Evolutionary conservation across 2,797 vertebrate species (phyloP), one percentile per base, ranked within the genome.

Genomic region (Novumbra hubbsi): DNA sequence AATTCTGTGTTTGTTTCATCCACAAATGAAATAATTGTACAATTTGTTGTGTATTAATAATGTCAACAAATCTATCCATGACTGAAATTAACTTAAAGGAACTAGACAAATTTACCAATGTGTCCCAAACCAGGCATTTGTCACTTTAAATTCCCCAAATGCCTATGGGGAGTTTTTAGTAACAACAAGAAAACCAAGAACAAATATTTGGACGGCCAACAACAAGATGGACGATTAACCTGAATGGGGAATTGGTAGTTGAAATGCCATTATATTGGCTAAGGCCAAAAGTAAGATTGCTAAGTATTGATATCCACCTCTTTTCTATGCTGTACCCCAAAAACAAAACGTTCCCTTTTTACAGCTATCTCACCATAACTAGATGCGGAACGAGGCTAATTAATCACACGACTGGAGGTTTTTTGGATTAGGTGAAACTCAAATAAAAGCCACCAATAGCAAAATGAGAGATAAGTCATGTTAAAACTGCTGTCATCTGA

Each of bases 1-100:
- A 90, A 89, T 87, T 86, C 79, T 84, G 85, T 88, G 86, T 86
- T 64, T 80, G 75, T 19, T 75, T 77, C 78, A 62, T 72, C 38
- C 28, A 32, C 8, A 32, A 17, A 17, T 64, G 30, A 64, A 17
- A 76, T 73, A 12, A 62, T 76, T n/a, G 21, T 5, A n/a, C 66
- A 24, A 24, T 28, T 11, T 66, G 69, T 16, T 70, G 17, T 28
- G 48, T n/a, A 67, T 38, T n/a, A 49, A 73, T 68, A 5, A 30
- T 30, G 19, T 55, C 30, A 74, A 38, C 67, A 28, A 55, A 27
- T 60, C 63, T 64, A 11, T 1, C 62, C 74, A 79, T 73, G 24
- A 38, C 2, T 71, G 66, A 32, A 30, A 67, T 67, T 62, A 79
- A 81, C 14, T 52, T 50, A 57, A 78, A 14, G 0, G 71, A 45